Evolutionary conservation across 1,140 invertebrate genomes (phyloP), one percentile per base, ranked within the genome.

Genomic region (Bursaphelenchus mucronatus): DNA sequence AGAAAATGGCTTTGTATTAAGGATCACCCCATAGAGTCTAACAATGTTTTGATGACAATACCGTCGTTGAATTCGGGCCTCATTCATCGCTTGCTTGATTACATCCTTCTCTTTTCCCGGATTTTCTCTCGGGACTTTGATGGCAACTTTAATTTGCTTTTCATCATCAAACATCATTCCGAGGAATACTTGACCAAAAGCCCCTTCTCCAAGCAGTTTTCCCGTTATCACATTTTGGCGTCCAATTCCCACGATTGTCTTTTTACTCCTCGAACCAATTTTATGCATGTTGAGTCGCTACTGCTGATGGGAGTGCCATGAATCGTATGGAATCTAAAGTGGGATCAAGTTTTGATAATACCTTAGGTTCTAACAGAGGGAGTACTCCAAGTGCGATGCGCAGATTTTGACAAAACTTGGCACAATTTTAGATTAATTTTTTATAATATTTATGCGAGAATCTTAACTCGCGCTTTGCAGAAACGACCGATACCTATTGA

Each of bases 181-280:
- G 11, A 52, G 40, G 43, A 41, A 19, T 19, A 70, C 68, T 49
- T 67, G 46, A 3, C 71, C 71, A 17, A 73, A 73, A 5, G 71
- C 71, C 15, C 71, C 71, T 59, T 74, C 71, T 43, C 71, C 71
- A 30, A 73, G 17, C 51, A 69, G 68, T 41, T 66, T 57, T 39
- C 41, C 15, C 11, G 39, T 19, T 11, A 44, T 47, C 40, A 73
- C 66, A 51, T 74, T 61, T 65, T 63, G n/a, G 64, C 64, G 7
- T 56, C 46, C 4, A 67, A 51, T 55, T 73, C 71, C 71, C 71
- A 73, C 8, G 54, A 2, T 54, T 73, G 67, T 13, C 70, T 64
- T 30, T 41, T n/a, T 8, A 71, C 41, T 6, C 64, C 51, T 41
- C 39, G 17, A 10, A 17, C 13, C 46, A 63, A 55, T 13, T 4